Evolutionary conservation across 2,113 vertebrate genomes (phyloP), one percentile per base, ranked within the genome.

Genomic region (Grus americana): DNA sequence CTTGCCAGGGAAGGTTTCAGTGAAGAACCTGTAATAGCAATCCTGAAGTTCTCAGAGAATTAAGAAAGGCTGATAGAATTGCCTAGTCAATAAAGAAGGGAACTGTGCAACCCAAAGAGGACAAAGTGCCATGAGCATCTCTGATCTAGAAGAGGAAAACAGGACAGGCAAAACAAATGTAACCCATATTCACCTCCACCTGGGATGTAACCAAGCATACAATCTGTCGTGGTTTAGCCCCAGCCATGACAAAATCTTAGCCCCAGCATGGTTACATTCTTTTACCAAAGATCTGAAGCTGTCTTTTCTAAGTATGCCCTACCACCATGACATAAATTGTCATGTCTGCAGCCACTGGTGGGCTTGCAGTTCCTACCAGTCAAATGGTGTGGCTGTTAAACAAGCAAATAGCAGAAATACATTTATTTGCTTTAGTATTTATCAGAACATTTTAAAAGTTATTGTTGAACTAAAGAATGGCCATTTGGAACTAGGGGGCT

Each of bases 401-500:
- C 36, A 61, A 72, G 12, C 5, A 79, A 80, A 78, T 34, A 52
- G 57, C 18, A 67, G 59, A 55, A 87, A 75, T 8, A 49, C 46
- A 75, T 32, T 55, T 44, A 84, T 91, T 86, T 88, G 58, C 24
- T 80, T 70, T 44, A 52, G 29, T 20, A 78, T 16, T 26, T 29
- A n/a, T 42, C 30, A 5, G 34, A 87, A 6, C 32, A 29, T 75
- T 89, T 87, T 34, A 61, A 46, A 84, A 74, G 30, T 52, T 50
- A 84, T 20, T 46, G 15, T 2, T 82, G 59, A 84, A 89, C 47
- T 79, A 36, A 46, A 71, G 65, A 86, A 84, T 14, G 23, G 34
- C 9, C 49, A 89, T 22, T 42, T 44, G 38, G 36, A 95, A 74
- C 9, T 3, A 22, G 3, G 1, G 34, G 6, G 0, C 1, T 62